A percentile compares a stretch with the other conserved stretches of the same genome.
These are phyloP conservation scores for Drosophila putrida DNA, from an alignment of 2,888 invertebrate genomes.

Conservation along the genomic window DNA sequence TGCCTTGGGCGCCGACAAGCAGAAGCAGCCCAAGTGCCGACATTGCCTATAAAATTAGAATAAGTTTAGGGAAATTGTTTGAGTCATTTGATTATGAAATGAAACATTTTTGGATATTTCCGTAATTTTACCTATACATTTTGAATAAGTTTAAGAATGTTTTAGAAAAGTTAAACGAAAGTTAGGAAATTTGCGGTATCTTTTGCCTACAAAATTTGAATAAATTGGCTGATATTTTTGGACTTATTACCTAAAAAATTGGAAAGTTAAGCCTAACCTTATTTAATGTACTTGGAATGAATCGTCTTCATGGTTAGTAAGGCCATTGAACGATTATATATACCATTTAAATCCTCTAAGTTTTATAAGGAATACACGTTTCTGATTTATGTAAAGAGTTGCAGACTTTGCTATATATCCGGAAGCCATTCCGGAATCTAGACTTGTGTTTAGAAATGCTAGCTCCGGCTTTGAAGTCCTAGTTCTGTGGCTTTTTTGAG, in stretches of 20 bases:
- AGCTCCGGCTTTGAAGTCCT: background rate
- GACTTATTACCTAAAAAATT: too few relatives aligned
- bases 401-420: background rate
- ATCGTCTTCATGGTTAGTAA: slow-evolving; percentile 64
- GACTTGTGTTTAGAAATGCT: background rate
- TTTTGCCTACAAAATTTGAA: too few relatives aligned
- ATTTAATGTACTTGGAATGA: background rate
- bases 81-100: too few relatives aligned
- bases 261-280: background rate
- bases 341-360: background rate
- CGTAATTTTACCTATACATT: too few relatives aligned
- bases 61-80: slow-evolving; percentile 2
- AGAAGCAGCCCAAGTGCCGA: slow-evolving; percentile 64
- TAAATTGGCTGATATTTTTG: too few relatives aligned
- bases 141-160: too few relatives aligned
- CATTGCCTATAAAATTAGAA: slow-evolving; percentile 51
- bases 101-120: too few relatives aligned
- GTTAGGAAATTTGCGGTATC: too few relatives aligned
- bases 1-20: slow-evolving; percentile 70
- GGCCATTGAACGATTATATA: slow-evolving; percentile 48
- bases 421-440: background rate
- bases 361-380: background rate
- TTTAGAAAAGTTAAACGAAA: too few relatives aligned
- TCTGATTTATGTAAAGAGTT: background rate
- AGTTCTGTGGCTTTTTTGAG: background rate